Evolutionary conservation across 2,797 vertebrate species (phyloP).

Genomic region (Malacoraja senta): DNA sequence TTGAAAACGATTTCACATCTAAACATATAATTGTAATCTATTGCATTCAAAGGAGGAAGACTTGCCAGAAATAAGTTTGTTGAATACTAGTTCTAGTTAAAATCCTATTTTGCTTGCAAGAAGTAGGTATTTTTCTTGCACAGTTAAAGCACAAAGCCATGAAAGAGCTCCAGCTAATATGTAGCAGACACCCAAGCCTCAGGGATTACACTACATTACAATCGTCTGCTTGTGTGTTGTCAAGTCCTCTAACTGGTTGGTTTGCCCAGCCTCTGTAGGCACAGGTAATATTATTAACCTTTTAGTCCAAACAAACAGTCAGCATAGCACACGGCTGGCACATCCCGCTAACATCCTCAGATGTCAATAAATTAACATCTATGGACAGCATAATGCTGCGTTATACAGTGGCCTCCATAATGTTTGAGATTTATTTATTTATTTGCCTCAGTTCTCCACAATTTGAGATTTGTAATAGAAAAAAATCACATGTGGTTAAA

Average conservation of each 20-base stretch:
- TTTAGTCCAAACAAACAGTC: slow-evolving; percentile 14
- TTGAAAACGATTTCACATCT: neutral
- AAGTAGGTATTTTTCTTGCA: neutral
- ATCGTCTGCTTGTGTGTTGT: neutral
- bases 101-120: neutral
- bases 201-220: neutral
- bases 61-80: neutral
- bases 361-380: slow-evolving; percentile 23
- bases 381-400: neutral
- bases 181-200: neutral
- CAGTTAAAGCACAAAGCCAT: neutral
- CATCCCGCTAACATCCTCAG: neutral
- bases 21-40: neutral
- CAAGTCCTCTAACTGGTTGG: neutral
- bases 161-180: neutral
- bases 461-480: no score
- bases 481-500: no score
- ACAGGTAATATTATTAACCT: neutral
- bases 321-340: neutral
- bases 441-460: no score
- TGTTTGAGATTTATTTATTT: no score
- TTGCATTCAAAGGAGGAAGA: neutral
- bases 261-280: neutral
- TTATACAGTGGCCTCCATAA: no score
- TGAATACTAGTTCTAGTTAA: neutral